These are phyloP conservation scores for Leptopterna dolabrata DNA, from an alignment of 2,888 invertebrate genomes.

Conservation along the genomic window DNA sequence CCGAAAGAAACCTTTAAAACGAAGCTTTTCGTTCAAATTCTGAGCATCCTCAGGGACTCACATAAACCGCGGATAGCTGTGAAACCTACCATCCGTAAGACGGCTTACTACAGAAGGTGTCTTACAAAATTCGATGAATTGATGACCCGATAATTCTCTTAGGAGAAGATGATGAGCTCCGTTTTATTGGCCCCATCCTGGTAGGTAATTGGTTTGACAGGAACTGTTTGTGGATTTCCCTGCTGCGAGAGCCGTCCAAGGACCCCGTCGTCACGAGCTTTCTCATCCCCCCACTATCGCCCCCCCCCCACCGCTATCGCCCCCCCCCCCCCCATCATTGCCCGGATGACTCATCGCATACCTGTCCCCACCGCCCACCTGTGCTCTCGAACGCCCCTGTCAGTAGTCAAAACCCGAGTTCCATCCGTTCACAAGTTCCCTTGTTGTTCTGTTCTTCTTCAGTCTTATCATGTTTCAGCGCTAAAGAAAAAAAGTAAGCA, in stretches of 20 bases:
- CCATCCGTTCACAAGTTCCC: background rate
- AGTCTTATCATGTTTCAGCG: background rate
- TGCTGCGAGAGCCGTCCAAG: background rate
- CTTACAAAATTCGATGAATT: background rate
- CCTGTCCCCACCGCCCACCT: background rate
- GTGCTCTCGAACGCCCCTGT: background rate
- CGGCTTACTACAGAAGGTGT: no score
- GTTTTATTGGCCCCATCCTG: no score
- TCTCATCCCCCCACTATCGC: background rate
- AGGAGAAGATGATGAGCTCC: background rate
- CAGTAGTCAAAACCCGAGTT: background rate
- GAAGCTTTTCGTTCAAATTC: no score
- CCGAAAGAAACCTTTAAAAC: no score
- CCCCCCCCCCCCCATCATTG: background rate
- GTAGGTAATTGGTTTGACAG: no score
- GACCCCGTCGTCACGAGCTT: background rate
- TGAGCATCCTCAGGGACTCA: no score
- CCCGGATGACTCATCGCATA: background rate
- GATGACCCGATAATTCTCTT: background rate
- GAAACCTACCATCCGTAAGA: background rate
- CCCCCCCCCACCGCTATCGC: no score
- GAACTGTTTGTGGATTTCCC: background rate
- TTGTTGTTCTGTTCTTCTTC: background rate
- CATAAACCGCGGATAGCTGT: no score
- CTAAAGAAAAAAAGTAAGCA: background rate